Evolutionary conservation across 2,113 vertebrate genomes (phyloP).

Genomic region (Phyllostomus discolor): DNA sequence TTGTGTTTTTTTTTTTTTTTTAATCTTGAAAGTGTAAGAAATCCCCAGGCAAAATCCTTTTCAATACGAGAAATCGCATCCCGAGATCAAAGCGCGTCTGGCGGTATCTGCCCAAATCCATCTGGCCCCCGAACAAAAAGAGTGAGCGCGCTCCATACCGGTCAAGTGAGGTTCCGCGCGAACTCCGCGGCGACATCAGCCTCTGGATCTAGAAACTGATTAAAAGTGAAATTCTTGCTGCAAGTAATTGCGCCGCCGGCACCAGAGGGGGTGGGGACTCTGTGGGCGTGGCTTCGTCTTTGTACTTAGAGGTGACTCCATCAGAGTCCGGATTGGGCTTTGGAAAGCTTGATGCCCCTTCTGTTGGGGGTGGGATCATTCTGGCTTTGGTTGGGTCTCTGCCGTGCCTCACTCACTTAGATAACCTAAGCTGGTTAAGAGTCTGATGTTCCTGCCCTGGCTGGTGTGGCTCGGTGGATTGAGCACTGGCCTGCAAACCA

Average conservation of each 20-base stretch:
- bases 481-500: too few species aligned
- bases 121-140: not conserved
- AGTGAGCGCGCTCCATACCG: not conserved
- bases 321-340: not conserved
- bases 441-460: too few species aligned
- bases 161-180: not conserved
- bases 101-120: not conserved
- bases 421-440: not conserved
- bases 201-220: constrained; percentile 31
- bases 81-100: not conserved
- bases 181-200: not conserved
- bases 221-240: not conserved
- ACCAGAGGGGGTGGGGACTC: not conserved
- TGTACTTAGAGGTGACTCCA: not conserved
- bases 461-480: too few species aligned
- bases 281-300: not conserved
- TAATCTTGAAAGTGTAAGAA: not conserved
- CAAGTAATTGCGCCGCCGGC: not conserved
- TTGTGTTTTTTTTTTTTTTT: too few species aligned
- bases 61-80: not conserved
- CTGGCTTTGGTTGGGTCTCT: not conserved
- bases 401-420: not conserved
- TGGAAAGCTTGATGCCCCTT: not conserved
- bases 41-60: not conserved
- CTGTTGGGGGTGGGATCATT: not conserved